Percentiles rank a stretch among this genome's conserved stretches.
phyloP scores from a whole-genome alignment of 2,888 invertebrate species.

The Drosophila nr. perissopoda region DNA sequence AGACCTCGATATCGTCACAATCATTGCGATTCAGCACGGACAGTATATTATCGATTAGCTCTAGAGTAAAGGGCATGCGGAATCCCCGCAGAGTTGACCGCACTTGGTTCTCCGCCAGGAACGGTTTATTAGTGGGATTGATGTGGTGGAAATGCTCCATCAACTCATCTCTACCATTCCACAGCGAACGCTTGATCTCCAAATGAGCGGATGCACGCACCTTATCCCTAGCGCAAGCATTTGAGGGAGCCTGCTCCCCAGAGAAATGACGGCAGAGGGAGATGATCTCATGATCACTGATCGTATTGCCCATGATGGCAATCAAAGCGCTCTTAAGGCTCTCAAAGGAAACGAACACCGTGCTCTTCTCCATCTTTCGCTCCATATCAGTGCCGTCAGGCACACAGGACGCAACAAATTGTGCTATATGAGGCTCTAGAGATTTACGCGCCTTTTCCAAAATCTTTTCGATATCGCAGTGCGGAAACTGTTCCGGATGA shows the following conservation, averaged over 20 bases:
- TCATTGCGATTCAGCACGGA: conserved; percentile 87
- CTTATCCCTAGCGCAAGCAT: conserved; percentile 84
- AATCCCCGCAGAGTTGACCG: conserved; percentile 89
- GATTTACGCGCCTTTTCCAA: conserved; percentile 90
- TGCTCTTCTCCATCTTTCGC: conserved; percentile 49
- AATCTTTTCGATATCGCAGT: conserved; percentile 90
- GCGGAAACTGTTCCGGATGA: conserved; percentile 90
- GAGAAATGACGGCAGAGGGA: conserved; percentile 91
- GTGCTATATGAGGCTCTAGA: conserved; percentile 89
- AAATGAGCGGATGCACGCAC: conserved; percentile 89
- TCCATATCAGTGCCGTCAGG: conserved; percentile 64
- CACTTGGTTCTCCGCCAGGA: conserved; percentile 86
- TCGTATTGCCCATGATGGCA: conserved; percentile 88
- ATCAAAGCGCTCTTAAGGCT: conserved; percentile 87
- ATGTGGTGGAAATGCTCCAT: conserved; percentile 87
- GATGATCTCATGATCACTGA: conserved; percentile 93
- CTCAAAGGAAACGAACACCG: conserved; percentile 76
- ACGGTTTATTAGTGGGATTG: conserved; percentile 87
- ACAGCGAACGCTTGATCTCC: conserved; percentile 89
- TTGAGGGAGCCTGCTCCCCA: conserved; percentile 86
- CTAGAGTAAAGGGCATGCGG: conserved; percentile 88
- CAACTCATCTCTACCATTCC: conserved; percentile 89
- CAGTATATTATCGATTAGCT: conserved; percentile 89
- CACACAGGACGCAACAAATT: conserved; percentile 90
- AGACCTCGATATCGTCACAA: conserved; percentile 88